phyloP scores from a whole-genome alignment of 2,888 invertebrate species.

The Prenolepis imparis region DNA sequence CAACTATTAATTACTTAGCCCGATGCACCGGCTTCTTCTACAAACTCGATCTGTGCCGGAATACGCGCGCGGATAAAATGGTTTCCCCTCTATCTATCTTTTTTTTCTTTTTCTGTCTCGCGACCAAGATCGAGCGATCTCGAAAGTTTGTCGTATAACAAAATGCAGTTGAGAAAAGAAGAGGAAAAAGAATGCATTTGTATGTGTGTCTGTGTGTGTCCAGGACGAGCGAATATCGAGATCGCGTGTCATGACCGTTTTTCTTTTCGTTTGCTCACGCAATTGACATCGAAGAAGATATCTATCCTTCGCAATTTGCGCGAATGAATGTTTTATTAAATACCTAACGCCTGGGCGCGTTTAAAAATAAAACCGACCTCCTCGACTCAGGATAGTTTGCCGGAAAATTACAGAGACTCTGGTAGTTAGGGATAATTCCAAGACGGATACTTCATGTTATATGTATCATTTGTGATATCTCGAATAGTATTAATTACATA shows the following conservation, averaged over 20 bases:
- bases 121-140: conserved; percentile 6
- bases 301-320: conserved; percentile 36
- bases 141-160: conserved; percentile 43
- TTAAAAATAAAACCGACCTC: neutral
- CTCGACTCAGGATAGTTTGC: neutral
- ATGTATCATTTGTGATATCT: no score
- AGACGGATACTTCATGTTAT: neutral
- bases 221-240: conserved; percentile 11
- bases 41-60: conserved; percentile 73
- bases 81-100: conserved; percentile 12
- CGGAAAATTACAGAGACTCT: neutral
- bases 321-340: conserved; percentile 36
- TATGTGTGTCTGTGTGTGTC: neutral
- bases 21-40: conserved; percentile 65
- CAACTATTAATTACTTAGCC: conserved; percentile 78
- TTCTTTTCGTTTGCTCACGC: conserved; percentile 30
- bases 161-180: conserved; percentile 3
- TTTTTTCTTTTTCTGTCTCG: neutral
- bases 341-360: conserved; percentile 2
- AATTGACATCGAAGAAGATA: conserved; percentile 31
- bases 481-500: neutral
- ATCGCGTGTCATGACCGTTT: conserved; percentile 46
- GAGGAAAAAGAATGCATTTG: neutral
- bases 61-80: conserved; percentile 65
- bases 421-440: conserved; percentile 17